These are phyloP conservation scores for Acrobeloides nanus DNA, from an alignment of 2,888 invertebrate species.

Conservation along the genomic window DNA sequence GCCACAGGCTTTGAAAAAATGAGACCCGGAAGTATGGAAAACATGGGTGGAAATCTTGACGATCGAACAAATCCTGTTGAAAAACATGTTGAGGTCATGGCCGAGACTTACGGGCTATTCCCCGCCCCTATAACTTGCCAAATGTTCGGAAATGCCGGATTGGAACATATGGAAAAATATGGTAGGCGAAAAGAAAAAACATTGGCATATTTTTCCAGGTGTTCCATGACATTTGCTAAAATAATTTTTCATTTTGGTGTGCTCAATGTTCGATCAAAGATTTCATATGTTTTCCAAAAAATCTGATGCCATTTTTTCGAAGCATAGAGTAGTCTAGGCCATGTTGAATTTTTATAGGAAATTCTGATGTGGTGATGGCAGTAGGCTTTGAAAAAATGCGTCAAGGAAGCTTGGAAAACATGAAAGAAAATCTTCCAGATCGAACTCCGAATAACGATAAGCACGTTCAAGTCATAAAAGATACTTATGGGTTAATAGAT, in stretches of 20 bases:
- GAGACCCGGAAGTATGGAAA: slow-evolving; percentile 76
- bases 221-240: too few species aligned
- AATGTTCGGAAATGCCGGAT: slow-evolving; percentile 89
- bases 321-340: neutral
- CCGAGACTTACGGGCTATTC: slow-evolving; percentile 70
- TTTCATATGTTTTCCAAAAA: slow-evolving; percentile 1
- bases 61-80: slow-evolving; percentile 73
- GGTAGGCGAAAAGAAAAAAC: slow-evolving; percentile 57
- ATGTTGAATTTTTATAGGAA: slow-evolving; percentile 55
- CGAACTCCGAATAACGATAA: slow-evolving; percentile 68
- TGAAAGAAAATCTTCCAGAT: slow-evolving; percentile 61
- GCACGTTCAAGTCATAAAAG: slow-evolving; percentile 67
- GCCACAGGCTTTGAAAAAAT: slow-evolving; percentile 97
- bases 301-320: neutral
- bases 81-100: slow-evolving; percentile 64
- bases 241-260: too few species aligned
- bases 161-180: slow-evolving; percentile 90
- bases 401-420: slow-evolving; percentile 69
- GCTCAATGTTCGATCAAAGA: too few species aligned
- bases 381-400: slow-evolving; percentile 98
- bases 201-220: too few species aligned
- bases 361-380: slow-evolving; percentile 78
- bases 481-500: slow-evolving; percentile 70
- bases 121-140: slow-evolving; percentile 80
- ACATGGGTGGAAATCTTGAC: slow-evolving; percentile 55